Percentiles rank a stretch among this genome's conserved stretches.
Conservation (phyloP, 2,113 vertebrate species). For the Microtus ochrogaster region DNA sequence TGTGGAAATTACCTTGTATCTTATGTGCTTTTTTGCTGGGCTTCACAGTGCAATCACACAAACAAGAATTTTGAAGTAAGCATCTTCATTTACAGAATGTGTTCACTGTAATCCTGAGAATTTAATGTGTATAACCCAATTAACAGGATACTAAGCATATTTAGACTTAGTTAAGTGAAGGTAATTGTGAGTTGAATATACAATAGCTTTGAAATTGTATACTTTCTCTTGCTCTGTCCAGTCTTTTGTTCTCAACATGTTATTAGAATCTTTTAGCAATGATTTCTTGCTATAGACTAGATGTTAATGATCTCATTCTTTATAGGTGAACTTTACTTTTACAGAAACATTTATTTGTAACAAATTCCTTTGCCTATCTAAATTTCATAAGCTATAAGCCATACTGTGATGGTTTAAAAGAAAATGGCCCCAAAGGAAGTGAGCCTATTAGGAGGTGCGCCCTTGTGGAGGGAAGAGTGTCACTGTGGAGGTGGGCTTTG, state of each 20-base stretch:
- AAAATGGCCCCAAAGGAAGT: too few species aligned
- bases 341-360: background rate
- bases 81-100: background rate
- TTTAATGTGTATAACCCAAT: constrained; percentile 53
- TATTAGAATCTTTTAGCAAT: background rate
- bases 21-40: background rate
- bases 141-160: constrained; percentile 37
- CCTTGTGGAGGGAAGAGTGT: background rate
- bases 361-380: background rate
- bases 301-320: background rate
- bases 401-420: background rate
- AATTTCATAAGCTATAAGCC: background rate
- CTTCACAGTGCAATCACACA: constrained; percentile 19
- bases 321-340: constrained; percentile 22
- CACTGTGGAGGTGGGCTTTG: background rate
- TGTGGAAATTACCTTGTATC: constrained; percentile 19
- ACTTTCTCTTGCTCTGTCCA: background rate
- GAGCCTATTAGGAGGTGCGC: too few species aligned
- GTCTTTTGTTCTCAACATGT: background rate
- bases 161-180: constrained; percentile 24
- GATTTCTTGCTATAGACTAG: background rate
- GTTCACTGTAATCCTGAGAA: constrained; percentile 15
- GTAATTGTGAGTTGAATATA: constrained; percentile 20
- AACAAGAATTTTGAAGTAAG: constrained; percentile 41
- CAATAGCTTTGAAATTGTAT: background rate